A percentile compares a stretch with the other conserved stretches of the same genome.
Evolutionary conservation across 1,140 invertebrate genomes (phyloP).

Genomic region (Octopus bimaculoides): DNA sequence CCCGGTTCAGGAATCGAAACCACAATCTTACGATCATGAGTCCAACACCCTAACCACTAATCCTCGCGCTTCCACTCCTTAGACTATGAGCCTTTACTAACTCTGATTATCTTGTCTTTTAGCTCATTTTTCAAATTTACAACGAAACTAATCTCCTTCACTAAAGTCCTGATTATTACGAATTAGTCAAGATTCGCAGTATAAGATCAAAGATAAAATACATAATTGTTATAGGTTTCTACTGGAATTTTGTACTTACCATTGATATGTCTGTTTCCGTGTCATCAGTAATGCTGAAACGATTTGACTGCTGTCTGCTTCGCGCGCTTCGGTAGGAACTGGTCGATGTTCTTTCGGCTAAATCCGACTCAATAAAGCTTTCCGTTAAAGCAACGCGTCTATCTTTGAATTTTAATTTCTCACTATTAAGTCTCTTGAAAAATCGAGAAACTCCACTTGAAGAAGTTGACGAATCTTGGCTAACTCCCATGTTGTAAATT

Average conservation of each 20-base stretch:
- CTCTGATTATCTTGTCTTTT: too few relatives aligned
- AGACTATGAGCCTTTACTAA: too few relatives aligned
- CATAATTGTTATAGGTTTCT: too few relatives aligned
- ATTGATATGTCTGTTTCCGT: constrained; percentile 31
- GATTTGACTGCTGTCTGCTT: constrained; percentile 30
- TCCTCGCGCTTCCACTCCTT: too few relatives aligned
- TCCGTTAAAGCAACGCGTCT: constrained; percentile 23
- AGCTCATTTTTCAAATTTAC: too few relatives aligned
- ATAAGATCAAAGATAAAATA: too few relatives aligned
- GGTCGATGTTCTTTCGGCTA: constrained; percentile 24
- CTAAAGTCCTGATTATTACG: too few relatives aligned
- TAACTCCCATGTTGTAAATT: not conserved
- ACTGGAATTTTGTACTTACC: constrained; percentile 22
- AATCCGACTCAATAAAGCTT: constrained; percentile 15
- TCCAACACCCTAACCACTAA: too few relatives aligned
- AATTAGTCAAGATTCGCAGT: too few relatives aligned
- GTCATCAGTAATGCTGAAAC: constrained; percentile 24
- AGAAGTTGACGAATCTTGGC: constrained; percentile 12
- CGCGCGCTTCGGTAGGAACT: constrained; percentile 29
- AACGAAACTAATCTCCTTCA: too few relatives aligned
- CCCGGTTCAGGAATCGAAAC: too few relatives aligned
- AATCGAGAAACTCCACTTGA: constrained; percentile 35
- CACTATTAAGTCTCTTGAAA: constrained; percentile 32
- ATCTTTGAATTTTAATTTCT: constrained; percentile 20
- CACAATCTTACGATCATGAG: too few relatives aligned